phyloP scores from a whole-genome alignment of 2,797 vertebrate genomes.

The Cephalopachus bancanus region DNA sequence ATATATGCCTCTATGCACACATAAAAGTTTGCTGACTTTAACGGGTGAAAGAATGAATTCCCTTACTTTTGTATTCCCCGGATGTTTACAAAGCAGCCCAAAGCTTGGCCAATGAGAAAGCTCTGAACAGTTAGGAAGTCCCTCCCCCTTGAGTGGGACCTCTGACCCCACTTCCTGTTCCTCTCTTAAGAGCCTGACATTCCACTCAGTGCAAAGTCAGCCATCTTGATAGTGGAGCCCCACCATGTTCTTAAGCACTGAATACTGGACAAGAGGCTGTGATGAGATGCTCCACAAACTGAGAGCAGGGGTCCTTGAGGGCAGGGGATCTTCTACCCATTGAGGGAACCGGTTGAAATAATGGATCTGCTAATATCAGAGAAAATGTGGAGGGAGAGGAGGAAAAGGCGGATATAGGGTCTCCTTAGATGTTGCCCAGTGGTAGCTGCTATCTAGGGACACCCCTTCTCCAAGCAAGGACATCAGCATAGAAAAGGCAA shows the following conservation, averaged over 20 bases:
- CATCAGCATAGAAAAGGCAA: conserved; percentile 83
- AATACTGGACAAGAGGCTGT: neutral
- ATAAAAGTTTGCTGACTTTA: neutral
- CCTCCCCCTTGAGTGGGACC: neutral
- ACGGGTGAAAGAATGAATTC: neutral
- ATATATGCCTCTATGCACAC: neutral
- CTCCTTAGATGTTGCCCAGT: neutral
- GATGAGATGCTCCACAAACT: neutral
- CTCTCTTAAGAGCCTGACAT: neutral
- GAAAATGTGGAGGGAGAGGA: neutral
- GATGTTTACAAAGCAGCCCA: neutral
- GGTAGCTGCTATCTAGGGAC: conserved; percentile 53
- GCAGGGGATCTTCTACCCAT: neutral
- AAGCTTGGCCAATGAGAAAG: conserved; percentile 41
- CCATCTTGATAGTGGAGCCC: neutral
- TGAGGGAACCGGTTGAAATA: neutral
- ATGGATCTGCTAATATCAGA: neutral
- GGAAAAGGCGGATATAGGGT: neutral
- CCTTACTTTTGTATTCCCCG: neutral
- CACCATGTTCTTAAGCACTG: neutral
- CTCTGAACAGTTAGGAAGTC: neutral
- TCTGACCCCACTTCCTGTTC: conserved; percentile 34
- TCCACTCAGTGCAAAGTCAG: neutral
- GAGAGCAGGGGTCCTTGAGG: neutral
- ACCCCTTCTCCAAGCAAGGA: conserved; percentile 89